phyloP scores from a whole-genome alignment of 2,888 invertebrate species.

The Atethmia centrago region DNA sequence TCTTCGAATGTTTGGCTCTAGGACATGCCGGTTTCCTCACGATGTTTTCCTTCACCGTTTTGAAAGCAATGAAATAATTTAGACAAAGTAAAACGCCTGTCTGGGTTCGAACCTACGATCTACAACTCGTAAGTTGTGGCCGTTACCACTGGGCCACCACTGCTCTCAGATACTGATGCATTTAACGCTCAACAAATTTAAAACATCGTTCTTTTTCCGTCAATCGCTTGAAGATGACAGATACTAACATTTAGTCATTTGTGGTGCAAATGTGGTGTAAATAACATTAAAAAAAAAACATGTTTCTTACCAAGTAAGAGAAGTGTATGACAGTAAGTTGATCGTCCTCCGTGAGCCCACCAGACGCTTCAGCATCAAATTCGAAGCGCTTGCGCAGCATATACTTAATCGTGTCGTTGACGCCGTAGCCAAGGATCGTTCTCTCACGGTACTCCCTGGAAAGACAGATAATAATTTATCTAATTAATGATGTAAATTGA shows the following conservation, averaged over 20 bases:
- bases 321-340: slow-evolving; percentile 90
- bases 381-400: slow-evolving; percentile 86
- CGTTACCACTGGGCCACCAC: too few species aligned
- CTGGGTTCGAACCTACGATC: too few species aligned
- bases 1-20: too few species aligned
- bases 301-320: slow-evolving; percentile 89
- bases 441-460: slow-evolving; percentile 86
- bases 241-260: too few species aligned
- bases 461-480: slow-evolving; percentile 36
- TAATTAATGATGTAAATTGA: not conserved
- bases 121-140: too few species aligned
- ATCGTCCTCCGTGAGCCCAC: slow-evolving; percentile 85
- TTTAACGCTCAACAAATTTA: not conserved
- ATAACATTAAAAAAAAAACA: not conserved
- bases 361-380: slow-evolving; percentile 89
- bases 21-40: too few species aligned
- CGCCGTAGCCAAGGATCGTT: slow-evolving; percentile 82
- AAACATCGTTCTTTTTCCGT: not conserved
- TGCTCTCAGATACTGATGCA: too few species aligned
- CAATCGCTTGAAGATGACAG: not conserved
- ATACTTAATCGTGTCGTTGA: slow-evolving; percentile 90
- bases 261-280: not conserved
- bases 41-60: too few species aligned
- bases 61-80: too few species aligned
- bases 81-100: too few species aligned